phyloP scores from a whole-genome alignment of 2,797 vertebrate species.

The Anguilla anguilla region DNA sequence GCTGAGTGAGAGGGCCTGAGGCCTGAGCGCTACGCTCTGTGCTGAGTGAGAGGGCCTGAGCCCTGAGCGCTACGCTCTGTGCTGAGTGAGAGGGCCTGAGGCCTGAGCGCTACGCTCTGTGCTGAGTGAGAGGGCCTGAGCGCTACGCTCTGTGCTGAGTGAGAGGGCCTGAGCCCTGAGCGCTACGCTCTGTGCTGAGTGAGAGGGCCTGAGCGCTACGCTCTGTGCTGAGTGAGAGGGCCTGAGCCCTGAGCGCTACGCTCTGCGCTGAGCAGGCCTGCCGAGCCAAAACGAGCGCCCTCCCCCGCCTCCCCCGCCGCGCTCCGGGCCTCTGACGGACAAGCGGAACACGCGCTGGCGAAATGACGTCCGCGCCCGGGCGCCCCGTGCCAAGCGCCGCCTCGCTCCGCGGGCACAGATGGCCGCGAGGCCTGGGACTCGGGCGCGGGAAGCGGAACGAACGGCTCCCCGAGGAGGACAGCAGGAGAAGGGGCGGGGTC shows the following conservation, averaged over 20 bases:
- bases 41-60: no score
- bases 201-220: no score
- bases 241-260: no score
- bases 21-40: no score
- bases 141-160: neutral
- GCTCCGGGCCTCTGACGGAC: neutral
- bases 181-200: no score
- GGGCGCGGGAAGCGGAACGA: neutral
- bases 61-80: no score
- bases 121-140: neutral
- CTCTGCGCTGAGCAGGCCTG: neutral
- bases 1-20: no score
- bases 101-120: no score
- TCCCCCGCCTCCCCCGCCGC: neutral
- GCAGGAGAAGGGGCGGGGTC: neutral
- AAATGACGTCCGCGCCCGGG: neutral
- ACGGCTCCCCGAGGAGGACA: neutral
- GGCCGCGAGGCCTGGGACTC: neutral
- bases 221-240: no score
- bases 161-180: no score
- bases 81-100: neutral
- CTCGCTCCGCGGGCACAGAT: slow-evolving; percentile 15
- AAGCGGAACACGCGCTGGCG: neutral
- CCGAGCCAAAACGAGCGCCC: neutral
- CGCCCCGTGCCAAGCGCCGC: neutral